Conservation (phyloP, 2,797 vertebrate species). For the Coracias cyanogaster region DNA sequence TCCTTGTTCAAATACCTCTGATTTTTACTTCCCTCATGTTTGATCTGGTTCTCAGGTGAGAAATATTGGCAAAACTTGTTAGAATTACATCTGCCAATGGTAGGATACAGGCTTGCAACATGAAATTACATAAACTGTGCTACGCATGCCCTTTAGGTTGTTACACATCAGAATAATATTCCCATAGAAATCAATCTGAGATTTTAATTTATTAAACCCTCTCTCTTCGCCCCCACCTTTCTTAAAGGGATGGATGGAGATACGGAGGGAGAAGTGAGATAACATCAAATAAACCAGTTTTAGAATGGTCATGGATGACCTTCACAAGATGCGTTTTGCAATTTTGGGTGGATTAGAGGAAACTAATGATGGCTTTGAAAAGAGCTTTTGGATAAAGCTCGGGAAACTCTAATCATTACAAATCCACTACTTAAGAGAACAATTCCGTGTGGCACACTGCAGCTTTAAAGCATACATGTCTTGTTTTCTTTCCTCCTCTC, state of each 20-base stretch:
- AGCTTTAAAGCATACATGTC: conserved; percentile 68
- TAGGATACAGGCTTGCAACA: background rate
- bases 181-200: conserved; percentile 55
- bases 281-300: conserved; percentile 49
- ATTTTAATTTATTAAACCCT: conserved; percentile 63
- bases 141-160: conserved; percentile 18
- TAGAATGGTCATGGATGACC: conserved; percentile 48
- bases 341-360: conserved; percentile 81
- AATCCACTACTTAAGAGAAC: conserved; percentile 78
- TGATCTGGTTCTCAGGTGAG: conserved; percentile 55
- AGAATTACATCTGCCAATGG: conserved; percentile 48
- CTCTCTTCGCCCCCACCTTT: background rate
- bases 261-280: background rate
- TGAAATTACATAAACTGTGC: background rate
- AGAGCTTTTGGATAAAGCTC: conserved; percentile 80
- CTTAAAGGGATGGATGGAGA: conserved; percentile 14
- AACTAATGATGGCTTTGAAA: conserved; percentile 81
- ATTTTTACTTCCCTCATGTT: conserved; percentile 24
- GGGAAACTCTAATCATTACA: conserved; percentile 80
- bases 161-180: conserved; percentile 43
- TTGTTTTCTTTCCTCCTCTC: conserved; percentile 57
- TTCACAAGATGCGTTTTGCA: conserved; percentile 70
- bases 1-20: conserved; percentile 46
- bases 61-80: conserved; percentile 36
- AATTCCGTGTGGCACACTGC: conserved; percentile 45